A percentile compares a stretch with the other conserved stretches of the same genome.
Evolutionary conservation across 53 echinoderm and acorn worm genomes (phyloP).

Genomic region (Zoroaster sp.): DNA sequence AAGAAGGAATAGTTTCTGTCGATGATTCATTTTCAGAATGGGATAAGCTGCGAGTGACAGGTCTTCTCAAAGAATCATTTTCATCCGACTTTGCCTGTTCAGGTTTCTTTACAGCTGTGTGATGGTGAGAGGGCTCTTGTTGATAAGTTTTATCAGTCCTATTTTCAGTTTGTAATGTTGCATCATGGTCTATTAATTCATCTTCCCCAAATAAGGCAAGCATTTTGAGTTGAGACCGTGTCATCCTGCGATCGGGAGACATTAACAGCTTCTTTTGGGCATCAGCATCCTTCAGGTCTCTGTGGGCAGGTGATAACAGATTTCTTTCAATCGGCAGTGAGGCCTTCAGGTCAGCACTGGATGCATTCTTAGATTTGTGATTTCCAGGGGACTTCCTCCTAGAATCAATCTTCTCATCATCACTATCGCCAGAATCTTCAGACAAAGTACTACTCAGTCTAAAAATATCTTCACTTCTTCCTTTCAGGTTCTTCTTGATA

Average conservation of each 20-base stretch:
- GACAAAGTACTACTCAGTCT: background rate
- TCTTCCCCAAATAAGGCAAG: background rate
- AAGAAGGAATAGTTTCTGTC: background rate
- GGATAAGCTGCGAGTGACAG: slow-evolving; percentile 21
- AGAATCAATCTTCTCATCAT: background rate
- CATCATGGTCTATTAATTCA: background rate
- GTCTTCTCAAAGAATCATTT: background rate
- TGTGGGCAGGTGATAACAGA: background rate
- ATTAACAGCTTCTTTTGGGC: slow-evolving; percentile 5
- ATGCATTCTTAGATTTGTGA: background rate
- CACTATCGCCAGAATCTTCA: background rate
- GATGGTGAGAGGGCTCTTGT: background rate
- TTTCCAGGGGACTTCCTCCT: background rate
- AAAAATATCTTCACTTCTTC: background rate
- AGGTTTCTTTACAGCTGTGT: background rate
- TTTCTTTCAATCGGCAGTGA: background rate
- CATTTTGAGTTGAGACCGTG: slow-evolving; percentile 24
- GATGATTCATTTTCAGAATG: background rate
- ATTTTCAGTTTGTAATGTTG: background rate
- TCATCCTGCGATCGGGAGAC: slow-evolving; percentile 47
- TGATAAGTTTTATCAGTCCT: background rate
- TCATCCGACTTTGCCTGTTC: background rate
- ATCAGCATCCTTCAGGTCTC: background rate
- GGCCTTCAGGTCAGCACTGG: background rate
- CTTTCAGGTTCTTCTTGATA: background rate